Evolutionary conservation across 2,888 invertebrate species (phyloP), one percentile per base, ranked within the genome.

Genomic region (Imbricaverruca yamaguchii): DNA sequence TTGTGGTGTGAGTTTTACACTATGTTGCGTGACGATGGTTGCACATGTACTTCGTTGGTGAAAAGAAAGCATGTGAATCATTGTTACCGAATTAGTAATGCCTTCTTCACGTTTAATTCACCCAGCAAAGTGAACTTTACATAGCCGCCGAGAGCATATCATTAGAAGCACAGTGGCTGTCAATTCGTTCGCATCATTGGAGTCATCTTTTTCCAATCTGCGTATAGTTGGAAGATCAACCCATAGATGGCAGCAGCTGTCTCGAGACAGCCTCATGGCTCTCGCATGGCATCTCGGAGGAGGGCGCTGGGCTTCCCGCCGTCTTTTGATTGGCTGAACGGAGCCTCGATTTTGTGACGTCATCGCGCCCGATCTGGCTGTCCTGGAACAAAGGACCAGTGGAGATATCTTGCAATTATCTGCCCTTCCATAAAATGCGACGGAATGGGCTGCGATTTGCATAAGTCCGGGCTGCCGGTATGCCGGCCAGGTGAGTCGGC

Each of bases 191-290:
- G 39, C 39, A 39, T 39, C 39, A 39, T 39, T 1, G 4, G 39
- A 39, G 39, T 39, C 39, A 39, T 39, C 39, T 39, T 39, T 39
- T 39, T 39, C 39, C 39, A 39, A 39, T 39, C 39, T 39, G 39
- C 39, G 39, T 59, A 15, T 59, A 59, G 59, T 59, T 13, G 9
- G 0, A n/a, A 74, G 53, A 55, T 74, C 55, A 6, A 55, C 21
- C 15, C 74, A 23, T 53, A 74, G 74, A 74, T 74, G 74, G 74
- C 74, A 74, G 74, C 74, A 74, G 55, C 74, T 74, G 74, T 74
- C 55, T 53, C 74, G 74, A 55, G 53, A 55, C 11, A 55, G 74
- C 55, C 23, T 74, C 74, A 74, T 74, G 74, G 53, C 74, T 74
- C 23, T 55, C 53, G 55, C 39, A 15, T 55, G 55, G 74, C 74